A percentile compares a stretch with the other conserved stretches of the same genome.
Conservation (phyloP, 2,113 vertebrate species). For the Orthochromis malagaraziensis region DNA sequence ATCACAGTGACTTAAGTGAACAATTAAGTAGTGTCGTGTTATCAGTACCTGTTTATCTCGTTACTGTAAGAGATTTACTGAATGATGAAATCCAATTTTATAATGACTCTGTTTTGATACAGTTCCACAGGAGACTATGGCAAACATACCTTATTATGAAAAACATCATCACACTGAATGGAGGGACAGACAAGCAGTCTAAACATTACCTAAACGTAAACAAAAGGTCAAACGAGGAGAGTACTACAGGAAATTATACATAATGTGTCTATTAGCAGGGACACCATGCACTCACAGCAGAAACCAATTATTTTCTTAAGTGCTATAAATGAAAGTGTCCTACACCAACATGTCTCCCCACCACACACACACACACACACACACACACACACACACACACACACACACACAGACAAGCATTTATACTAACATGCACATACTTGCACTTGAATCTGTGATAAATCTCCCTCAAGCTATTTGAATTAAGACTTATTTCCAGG, state of each 20-base stretch:
- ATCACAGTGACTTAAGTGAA: neutral
- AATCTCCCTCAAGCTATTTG: constrained; percentile 11
- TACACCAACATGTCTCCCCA: neutral
- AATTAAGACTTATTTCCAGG: constrained; percentile 6
- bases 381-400: neutral
- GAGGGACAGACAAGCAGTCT: neutral
- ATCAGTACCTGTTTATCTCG: neutral
- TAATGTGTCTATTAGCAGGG: constrained; percentile 16
- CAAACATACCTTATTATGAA: neutral
- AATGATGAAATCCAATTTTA: neutral
- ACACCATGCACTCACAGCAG: constrained; percentile 13
- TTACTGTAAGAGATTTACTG: neutral
- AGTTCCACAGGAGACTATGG: neutral
- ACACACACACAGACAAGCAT: neutral
- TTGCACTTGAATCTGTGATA: neutral
- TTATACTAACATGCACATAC: neutral
- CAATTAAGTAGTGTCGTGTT: neutral
- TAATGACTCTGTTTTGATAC: neutral
- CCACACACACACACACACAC: neutral
- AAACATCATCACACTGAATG: neutral
- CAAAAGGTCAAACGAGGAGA: constrained; percentile 10
- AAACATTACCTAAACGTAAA: neutral
- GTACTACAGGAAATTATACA: neutral
- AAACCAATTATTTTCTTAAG: constrained; percentile 36
- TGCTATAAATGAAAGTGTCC: neutral